These are phyloP conservation scores for Plagodis dolabraria DNA, from an alignment of 2,888 invertebrate genomes.

Conservation along the genomic window DNA sequence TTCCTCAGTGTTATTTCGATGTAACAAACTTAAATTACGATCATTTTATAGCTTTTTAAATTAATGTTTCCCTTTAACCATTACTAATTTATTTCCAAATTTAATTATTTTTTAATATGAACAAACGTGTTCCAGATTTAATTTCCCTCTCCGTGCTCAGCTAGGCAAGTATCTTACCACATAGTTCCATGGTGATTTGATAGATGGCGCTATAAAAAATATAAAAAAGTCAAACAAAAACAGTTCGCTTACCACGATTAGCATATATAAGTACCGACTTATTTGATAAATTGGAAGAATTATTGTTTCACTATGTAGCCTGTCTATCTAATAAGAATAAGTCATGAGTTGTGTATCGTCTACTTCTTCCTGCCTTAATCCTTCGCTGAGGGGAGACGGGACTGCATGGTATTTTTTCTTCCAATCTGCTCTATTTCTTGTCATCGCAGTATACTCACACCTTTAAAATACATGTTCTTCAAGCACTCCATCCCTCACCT, in stretches of 20 bases:
- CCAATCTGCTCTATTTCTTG: too few relatives aligned
- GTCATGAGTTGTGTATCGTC: too few relatives aligned
- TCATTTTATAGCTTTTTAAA: conserved; percentile 5
- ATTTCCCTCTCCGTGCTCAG: conserved; percentile 37
- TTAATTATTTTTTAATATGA: conserved; percentile 1
- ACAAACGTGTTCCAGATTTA: conserved; percentile 7
- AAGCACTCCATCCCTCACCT: too few relatives aligned
- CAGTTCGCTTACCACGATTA: not conserved
- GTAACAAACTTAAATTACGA: conserved; percentile 27
- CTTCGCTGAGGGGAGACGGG: too few relatives aligned
- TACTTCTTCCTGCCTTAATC: too few relatives aligned
- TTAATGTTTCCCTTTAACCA: conserved; percentile 8
- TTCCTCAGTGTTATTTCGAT: conserved; percentile 42
- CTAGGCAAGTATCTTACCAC: conserved; percentile 50
- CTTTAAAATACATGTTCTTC: too few relatives aligned
- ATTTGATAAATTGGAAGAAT: too few relatives aligned
- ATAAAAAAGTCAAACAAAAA: conserved; percentile 6
- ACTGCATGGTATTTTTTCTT: too few relatives aligned
- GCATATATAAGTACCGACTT: not conserved
- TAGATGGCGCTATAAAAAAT: conserved; percentile 74
- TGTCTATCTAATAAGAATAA: too few relatives aligned
- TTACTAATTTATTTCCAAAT: conserved; percentile 2
- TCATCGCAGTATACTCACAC: too few relatives aligned
- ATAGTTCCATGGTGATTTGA: conserved; percentile 63
- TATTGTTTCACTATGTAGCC: too few relatives aligned